A percentile compares a stretch with the other conserved stretches of the same genome.
These are phyloP conservation scores for Drosophila subobscura DNA, from an alignment of 1,140 invertebrate genomes.

Conservation along the genomic window DNA sequence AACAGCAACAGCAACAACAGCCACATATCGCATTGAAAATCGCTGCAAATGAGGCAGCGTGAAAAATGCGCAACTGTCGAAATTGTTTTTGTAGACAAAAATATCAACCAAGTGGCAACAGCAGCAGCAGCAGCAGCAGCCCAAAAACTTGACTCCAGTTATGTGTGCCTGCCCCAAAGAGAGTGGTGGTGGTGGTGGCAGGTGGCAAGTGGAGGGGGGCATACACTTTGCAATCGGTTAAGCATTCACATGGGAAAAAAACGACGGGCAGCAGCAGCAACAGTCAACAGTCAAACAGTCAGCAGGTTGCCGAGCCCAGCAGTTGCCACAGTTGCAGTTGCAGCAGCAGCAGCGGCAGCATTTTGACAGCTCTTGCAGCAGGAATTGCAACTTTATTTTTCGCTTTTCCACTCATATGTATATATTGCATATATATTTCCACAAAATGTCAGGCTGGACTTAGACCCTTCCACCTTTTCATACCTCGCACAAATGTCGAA, in stretches of 20 bases:
- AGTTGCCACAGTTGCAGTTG: constrained; percentile 25
- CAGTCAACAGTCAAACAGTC: constrained; percentile 14
- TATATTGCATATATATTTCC: constrained; percentile 47
- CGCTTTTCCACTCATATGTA: constrained; percentile 40
- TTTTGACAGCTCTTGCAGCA: constrained; percentile 66
- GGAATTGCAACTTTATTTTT: constrained; percentile 79
- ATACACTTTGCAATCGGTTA: constrained; percentile 50
- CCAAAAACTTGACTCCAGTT: constrained; percentile 38
- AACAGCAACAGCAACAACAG: constrained; percentile 13
- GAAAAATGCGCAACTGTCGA: constrained; percentile 70
- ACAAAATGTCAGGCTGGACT: constrained; percentile 61
- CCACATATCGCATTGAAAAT: constrained; percentile 59
- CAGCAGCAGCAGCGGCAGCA: constrained; percentile 59
- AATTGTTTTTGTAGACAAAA: constrained; percentile 69
- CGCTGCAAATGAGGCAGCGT: constrained; percentile 67
- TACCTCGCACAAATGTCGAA: too few species aligned
- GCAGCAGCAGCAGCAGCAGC: constrained; percentile 1
- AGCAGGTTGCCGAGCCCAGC: constrained; percentile 38
- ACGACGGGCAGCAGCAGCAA: constrained; percentile 39
- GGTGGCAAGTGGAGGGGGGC: constrained; percentile 9
- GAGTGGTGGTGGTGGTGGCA: background rate
- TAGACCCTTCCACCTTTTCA: too few species aligned
- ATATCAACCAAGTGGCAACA: constrained; percentile 60
- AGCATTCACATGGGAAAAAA: constrained; percentile 61
- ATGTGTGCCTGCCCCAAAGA: background rate